Base-by-base conservation (phyloP, 2,797 vertebrate genomes). In the Pseudochaenichthys georgianus region DNA sequence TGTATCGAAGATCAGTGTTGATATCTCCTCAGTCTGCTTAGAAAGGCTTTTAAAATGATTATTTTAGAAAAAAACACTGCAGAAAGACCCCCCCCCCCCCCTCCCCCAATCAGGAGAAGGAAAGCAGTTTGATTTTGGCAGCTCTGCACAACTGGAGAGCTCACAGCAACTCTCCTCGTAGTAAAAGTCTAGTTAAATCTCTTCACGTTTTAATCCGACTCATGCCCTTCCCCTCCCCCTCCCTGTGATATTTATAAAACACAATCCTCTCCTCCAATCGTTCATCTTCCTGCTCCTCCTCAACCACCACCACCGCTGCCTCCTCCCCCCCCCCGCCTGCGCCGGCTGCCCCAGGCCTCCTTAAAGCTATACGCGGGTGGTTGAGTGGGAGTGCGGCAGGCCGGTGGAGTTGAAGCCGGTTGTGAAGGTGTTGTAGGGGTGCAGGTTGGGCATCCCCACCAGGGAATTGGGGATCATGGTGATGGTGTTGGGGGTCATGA, bases 381-480 rank as follows among this genome's bases (percentile, higher is more conserved):
- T 99, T 88, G 98, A 99, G 95, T 99, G 98, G 95, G 98, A 98
- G 91, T 99, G 98, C 17, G 98, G 97, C 90, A 99, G 96, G 89
- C 97, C 97, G 4, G 97, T 97, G 92, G 97, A 98, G 93, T 97
- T 98, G 96, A 99, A 99, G 77, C 97, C 97, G 9, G 98, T 94
- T 0, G 98, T 97, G 90, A 99, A 99, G 89, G 97, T 99, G 92
- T 98, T 99, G 94, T 99, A 99, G 3, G 98, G 97, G 89, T 99
- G 98, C 88, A 99, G 93, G 85, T 97, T 98, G 91, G 98, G 98
- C 94, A 99, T 96, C 86, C 97, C 97, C 93, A 99, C 97, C 93
- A 99, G 93, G 16, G 98, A 99, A 90, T 99, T 99, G 89, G 98
- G 98, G 83, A 99, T 99, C 97, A 99, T 99, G 87, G 98, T 99